These are phyloP conservation scores for Dasysyrphus tricinctus DNA, from an alignment of 2,888 invertebrate genomes.

Conservation along the genomic window DNA sequence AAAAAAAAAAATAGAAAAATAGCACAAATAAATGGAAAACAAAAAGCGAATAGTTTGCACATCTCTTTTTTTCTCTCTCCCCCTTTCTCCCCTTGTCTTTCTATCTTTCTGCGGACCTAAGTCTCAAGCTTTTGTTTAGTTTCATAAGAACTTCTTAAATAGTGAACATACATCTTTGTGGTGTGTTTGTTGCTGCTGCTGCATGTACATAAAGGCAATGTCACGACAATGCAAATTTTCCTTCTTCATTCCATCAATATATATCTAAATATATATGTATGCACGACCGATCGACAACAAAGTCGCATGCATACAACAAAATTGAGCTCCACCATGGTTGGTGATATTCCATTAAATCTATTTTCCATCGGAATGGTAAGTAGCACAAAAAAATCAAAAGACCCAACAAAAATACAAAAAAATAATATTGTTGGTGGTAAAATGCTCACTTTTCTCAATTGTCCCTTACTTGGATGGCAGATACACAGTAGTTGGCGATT, in stretches of 20 bases:
- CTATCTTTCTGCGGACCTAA: not conserved
- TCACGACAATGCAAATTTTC: slow-evolving; percentile 75
- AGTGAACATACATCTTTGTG: slow-evolving; percentile 49
- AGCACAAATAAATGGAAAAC: slow-evolving; percentile 55
- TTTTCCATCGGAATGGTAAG: slow-evolving; percentile 66
- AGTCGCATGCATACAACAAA: slow-evolving; percentile 53
- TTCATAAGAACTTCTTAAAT: slow-evolving; percentile 74
- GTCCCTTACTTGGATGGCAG: slow-evolving; percentile 61
- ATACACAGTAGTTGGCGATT: slow-evolving; percentile 59
- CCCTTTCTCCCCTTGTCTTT: not conserved
- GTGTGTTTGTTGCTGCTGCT: not conserved
- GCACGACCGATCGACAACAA: slow-evolving; percentile 2
- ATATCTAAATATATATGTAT: slow-evolving; percentile 3
- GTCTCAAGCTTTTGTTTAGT: slow-evolving; percentile 54
- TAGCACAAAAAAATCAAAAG: slow-evolving; percentile 25
- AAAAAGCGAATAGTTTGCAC: slow-evolving; percentile 37
- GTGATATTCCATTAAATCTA: slow-evolving; percentile 69
- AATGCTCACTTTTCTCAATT: slow-evolving; percentile 71
- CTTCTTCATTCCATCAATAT: slow-evolving; percentile 69
- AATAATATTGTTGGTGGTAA: slow-evolving; percentile 51
- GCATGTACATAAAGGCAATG: slow-evolving; percentile 61
- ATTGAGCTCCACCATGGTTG: slow-evolving; percentile 30
- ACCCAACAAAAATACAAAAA: not conserved
- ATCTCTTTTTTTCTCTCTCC: slow-evolving; percentile 10
- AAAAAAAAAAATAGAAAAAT: slow-evolving; percentile 39